Evolutionary conservation across 1,140 invertebrate species (phyloP).

Genomic region (Babylonia areolata): DNA sequence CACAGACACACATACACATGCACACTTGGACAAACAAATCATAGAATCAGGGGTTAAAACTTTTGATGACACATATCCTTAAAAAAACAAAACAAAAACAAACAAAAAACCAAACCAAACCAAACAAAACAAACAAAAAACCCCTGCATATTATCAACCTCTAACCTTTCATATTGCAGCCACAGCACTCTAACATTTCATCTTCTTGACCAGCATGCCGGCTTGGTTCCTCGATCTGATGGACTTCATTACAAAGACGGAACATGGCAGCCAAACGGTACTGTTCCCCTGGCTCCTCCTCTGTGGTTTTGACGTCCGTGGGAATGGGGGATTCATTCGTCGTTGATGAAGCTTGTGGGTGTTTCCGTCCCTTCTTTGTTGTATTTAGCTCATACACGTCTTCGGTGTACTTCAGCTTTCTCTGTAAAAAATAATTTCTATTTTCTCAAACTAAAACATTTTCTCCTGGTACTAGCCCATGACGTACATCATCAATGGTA

Average conservation of each 20-base stretch:
- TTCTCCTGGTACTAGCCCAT: too few species aligned
- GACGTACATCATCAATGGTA: too few species aligned
- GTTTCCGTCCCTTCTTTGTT: not conserved
- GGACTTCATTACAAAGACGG: constrained; percentile 5
- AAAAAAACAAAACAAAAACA: too few species aligned
- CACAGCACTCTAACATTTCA: not conserved
- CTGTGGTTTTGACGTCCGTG: not conserved
- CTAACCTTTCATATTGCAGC: constrained; percentile 11
- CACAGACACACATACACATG: too few species aligned
- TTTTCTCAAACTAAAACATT: too few species aligned
- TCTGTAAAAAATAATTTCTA: not conserved
- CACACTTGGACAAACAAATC: too few species aligned
- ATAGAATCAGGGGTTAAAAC: too few species aligned
- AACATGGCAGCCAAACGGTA: constrained; percentile 6
- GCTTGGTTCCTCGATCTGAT: constrained; percentile 3
- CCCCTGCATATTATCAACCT: too few species aligned
- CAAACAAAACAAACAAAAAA: too few species aligned
- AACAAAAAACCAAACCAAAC: too few species aligned
- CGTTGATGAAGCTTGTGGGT: not conserved
- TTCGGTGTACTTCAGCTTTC: not conserved
- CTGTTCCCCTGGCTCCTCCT: not conserved
- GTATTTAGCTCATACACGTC: not conserved
- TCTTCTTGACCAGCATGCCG: constrained; percentile 14
- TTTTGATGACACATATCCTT: too few species aligned
- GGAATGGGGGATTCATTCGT: too few species aligned